Conservation (phyloP, 2,888 invertebrate genomes). For the Pristionchus exspectatus region DNA sequence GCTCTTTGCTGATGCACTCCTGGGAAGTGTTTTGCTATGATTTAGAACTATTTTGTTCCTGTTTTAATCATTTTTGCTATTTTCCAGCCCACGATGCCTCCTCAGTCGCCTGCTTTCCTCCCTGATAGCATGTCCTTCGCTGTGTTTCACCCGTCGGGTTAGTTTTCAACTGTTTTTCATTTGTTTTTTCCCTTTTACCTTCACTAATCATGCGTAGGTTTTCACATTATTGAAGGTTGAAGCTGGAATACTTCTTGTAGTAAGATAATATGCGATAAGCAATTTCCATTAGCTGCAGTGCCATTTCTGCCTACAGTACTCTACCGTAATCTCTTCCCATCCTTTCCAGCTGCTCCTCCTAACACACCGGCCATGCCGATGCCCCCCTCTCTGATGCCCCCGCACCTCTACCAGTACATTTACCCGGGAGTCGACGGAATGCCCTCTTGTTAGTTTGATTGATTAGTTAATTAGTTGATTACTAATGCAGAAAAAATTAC, state of each 20-base stretch:
- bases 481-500: neutral
- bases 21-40: neutral
- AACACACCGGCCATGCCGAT: neutral
- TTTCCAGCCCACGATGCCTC: slow-evolving; percentile 4
- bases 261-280: neutral
- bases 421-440: slow-evolving; percentile 23
- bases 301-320: neutral
- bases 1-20: neutral
- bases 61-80: neutral
- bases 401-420: neutral
- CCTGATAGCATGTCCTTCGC: neutral
- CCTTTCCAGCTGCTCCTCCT: slow-evolving; percentile 22
- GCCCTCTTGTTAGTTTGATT: slow-evolving; percentile 1
- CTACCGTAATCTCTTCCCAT: neutral
- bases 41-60: neutral
- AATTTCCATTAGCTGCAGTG: too few relatives aligned
- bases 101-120: neutral
- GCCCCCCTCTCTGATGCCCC: neutral
- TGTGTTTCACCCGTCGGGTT: neutral
- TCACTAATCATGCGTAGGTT: too few relatives aligned
- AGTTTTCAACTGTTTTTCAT: neutral
- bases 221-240: neutral
- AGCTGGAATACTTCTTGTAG: neutral
- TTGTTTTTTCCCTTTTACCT: neutral
- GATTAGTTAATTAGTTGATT: neutral